phyloP scores from a whole-genome alignment of 2,888 invertebrate genomes.

The Caenorhabditis doughertyi region DNA sequence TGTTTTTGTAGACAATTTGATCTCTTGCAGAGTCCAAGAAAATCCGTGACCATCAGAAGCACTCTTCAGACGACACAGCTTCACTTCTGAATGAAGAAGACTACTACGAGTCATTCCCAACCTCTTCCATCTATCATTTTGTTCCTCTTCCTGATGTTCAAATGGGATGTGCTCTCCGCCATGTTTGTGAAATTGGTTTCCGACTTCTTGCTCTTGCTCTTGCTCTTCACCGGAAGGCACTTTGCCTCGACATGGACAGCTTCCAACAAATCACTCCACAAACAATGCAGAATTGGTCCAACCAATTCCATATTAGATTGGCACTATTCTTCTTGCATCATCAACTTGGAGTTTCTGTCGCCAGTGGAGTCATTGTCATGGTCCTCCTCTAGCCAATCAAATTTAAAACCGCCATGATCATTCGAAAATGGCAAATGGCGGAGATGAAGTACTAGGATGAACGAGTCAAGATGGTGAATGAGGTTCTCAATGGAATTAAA shows the following conservation, averaged over 20 bases:
- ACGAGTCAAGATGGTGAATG: slow-evolving; percentile 94
- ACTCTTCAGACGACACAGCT: slow-evolving; percentile 36
- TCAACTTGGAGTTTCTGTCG: slow-evolving; percentile 88
- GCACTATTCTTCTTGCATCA: slow-evolving; percentile 84
- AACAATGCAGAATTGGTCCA: slow-evolving; percentile 81
- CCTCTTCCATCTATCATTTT: slow-evolving; percentile 69
- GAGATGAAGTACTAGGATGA: slow-evolving; percentile 99
- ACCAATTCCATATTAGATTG: too few species aligned
- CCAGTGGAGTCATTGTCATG: slow-evolving; percentile 96
- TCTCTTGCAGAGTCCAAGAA: not conserved
- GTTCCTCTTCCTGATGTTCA: slow-evolving; percentile 77
- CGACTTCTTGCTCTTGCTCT: slow-evolving; percentile 80
- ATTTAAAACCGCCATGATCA: slow-evolving; percentile 80
- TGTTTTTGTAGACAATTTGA: not conserved
- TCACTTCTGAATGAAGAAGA: slow-evolving; percentile 68
- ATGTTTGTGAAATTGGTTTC: slow-evolving; percentile 78
- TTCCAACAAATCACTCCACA: slow-evolving; percentile 83
- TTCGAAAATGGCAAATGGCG: slow-evolving; percentile 83
- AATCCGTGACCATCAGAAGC: too few species aligned
- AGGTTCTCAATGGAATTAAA: slow-evolving; percentile 94
- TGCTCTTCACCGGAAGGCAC: slow-evolving; percentile 83
- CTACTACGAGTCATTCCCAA: slow-evolving; percentile 65
- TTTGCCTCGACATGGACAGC: slow-evolving; percentile 84
- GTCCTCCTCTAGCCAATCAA: slow-evolving; percentile 88
- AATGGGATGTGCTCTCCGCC: slow-evolving; percentile 78